Evolutionary conservation across 2,113 vertebrate genomes (phyloP), one percentile per base, ranked within the genome.

Genomic region (Hippocampus barbouri): DNA sequence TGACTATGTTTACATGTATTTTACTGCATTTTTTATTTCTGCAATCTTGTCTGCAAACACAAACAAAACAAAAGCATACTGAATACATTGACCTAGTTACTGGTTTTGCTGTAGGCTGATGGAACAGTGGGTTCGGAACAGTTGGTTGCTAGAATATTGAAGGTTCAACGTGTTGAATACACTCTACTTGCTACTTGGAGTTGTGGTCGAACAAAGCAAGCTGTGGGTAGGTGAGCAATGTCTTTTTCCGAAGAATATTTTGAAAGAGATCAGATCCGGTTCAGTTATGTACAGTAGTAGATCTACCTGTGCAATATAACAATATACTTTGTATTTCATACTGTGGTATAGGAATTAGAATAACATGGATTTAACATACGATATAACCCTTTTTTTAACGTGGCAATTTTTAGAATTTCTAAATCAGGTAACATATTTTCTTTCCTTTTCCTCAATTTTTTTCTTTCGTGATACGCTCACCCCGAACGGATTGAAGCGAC

Each of bases 181-280:
- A 78, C 84, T 87, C 77, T 85, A 87, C 75, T 79, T 86, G 82
- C 85, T 87, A 88, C 90, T 89, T 88, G 74, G 70, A 85, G 85
- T 70, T 5, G 65, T 71, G 83, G 84, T 83, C 74, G 78, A 70
- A 80, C 75, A 79, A 82, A 79, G 85, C 70, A 69, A 70, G 56
- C 4, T 81, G 85, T 87, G 81, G 85, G 85, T 61, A 83, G 86
- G 81, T 79, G 75, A 81, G 72, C 84, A 86, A 77, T 66, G 85
- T 74, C 74, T 62, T 66, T 70, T 38, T 68, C 80, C 82, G 77
- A 78, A 84, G 74, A n/a, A 54, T 54, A 23, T 23, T 76, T 76
- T 68, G 45, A 71, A 64, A 0, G 9, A 34, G 51, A 64, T 63
- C 25, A 41, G 71, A 64, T 72, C 74, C 72, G 69, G 18, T 11